These are phyloP conservation scores for Chionodraco myersi DNA, from an alignment of 2,113 vertebrate species.

Conservation along the genomic window DNA sequence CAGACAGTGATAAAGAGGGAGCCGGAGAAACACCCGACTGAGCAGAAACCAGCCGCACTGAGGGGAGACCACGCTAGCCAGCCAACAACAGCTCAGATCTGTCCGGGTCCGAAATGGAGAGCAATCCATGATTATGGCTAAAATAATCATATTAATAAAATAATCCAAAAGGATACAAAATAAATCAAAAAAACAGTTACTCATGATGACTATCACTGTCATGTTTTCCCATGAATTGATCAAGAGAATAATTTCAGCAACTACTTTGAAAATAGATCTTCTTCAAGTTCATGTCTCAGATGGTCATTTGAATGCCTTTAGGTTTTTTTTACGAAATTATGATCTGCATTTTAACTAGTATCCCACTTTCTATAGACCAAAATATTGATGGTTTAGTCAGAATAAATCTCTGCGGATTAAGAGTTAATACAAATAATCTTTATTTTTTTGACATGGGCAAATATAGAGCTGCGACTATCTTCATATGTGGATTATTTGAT, in stretches of 20 bases:
- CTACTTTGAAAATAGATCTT: background rate
- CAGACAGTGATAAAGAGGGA: conserved; percentile 36
- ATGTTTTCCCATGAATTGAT: no score
- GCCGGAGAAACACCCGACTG: conserved; percentile 38
- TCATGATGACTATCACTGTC: no score
- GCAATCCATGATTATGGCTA: background rate
- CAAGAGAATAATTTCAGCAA: background rate
- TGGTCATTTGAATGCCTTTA: background rate
- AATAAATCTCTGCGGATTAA: background rate
- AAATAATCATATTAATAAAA: background rate
- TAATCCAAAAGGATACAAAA: no score
- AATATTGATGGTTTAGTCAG: no score
- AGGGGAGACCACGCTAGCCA: background rate
- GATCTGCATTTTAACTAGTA: background rate
- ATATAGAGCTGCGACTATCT: background rate
- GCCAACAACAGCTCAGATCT: background rate
- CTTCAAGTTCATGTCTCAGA: background rate
- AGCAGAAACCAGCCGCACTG: background rate
- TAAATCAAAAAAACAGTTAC: no score
- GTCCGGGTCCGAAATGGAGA: background rate
- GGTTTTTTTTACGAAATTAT: background rate
- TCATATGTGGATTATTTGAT: background rate
- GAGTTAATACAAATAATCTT: background rate
- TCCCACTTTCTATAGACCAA: background rate
- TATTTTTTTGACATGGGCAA: background rate